These are phyloP conservation scores for Pygmarrhopalites habei DNA, from an alignment of 1,140 invertebrate species.

Conservation along the genomic window DNA sequence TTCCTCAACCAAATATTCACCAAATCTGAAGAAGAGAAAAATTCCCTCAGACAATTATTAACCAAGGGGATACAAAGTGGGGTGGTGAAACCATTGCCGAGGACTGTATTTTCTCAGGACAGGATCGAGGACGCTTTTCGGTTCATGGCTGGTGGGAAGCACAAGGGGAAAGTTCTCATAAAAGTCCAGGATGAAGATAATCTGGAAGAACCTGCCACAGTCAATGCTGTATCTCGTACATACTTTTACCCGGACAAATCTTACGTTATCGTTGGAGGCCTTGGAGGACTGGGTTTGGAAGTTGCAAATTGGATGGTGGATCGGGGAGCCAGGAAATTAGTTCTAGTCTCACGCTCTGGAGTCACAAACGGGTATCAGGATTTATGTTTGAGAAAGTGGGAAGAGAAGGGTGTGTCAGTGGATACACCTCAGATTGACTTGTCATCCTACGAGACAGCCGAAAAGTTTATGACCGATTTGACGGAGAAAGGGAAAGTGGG, in stretches of 20 bases:
- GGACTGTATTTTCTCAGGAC: slow-evolving; percentile 70
- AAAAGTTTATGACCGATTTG: not conserved
- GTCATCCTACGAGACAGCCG: slow-evolving; percentile 52
- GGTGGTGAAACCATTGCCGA: slow-evolving; percentile 72
- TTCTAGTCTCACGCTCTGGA: slow-evolving; percentile 81
- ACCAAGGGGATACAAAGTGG: slow-evolving; percentile 71
- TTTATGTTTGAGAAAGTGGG: slow-evolving; percentile 64
- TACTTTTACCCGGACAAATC: slow-evolving; percentile 80
- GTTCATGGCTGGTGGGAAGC: slow-evolving; percentile 94
- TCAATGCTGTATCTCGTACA: slow-evolving; percentile 70
- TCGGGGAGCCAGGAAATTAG: slow-evolving; percentile 74
- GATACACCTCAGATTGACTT: slow-evolving; percentile 60
- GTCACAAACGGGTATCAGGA: slow-evolving; percentile 82
- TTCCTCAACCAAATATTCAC: slow-evolving; percentile 83
- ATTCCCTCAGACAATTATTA: slow-evolving; percentile 42
- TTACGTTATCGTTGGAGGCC: slow-evolving; percentile 78
- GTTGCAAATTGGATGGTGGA: slow-evolving; percentile 79
- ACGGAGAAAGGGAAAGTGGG: not conserved
- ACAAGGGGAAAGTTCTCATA: slow-evolving; percentile 92
- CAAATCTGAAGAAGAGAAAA: not conserved
- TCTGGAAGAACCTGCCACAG: slow-evolving; percentile 42
- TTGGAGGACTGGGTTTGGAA: slow-evolving; percentile 93
- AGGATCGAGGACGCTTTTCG: slow-evolving; percentile 87
- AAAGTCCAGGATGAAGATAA: slow-evolving; percentile 73
- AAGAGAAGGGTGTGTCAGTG: slow-evolving; percentile 60